Evolutionary conservation across 2,113 vertebrate genomes (phyloP), one percentile per base, ranked within the genome.

Genomic region (Vidua macroura): DNA sequence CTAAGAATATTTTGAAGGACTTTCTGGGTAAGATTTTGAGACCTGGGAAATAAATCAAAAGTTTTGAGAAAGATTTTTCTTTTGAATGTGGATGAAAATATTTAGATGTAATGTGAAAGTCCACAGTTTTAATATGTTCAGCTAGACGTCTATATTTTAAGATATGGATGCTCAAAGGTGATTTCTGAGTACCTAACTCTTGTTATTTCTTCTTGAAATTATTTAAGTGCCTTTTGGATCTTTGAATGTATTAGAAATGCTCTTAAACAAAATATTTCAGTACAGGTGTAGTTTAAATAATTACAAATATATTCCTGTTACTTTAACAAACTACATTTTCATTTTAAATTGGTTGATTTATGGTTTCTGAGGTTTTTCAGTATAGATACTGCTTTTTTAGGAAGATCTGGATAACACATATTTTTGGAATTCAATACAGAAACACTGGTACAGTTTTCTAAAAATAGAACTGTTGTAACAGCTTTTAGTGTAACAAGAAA

Each of bases 1-100:
- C 76, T 97, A 95, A 95, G 84, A 83, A 68, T 91, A 95, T 95
- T 96, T 95, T 91, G 75, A 92, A 96, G 83, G 77, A 95, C 60
- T 96, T 97, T 85, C 64, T 86, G 79, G 76, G 80, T 83, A 95
- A 51, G 44, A 87, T 88, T 96, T 94, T 88, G 60, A 91, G 30
- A 72, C 46, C 20, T 88, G 60, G 43, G 43, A 72, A 95, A 93
- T 96, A 95, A 95, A 96, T 95, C 86, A 96, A 92, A 86, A 79
- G 51, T 92, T 96, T 96, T 58, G 48, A 66, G 52, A 83, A 90
- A 93, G 7, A 8, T 63, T 51, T 91, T 79, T 91, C 14, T 78
- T 92, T 81, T 59, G 25, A 89, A 43, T 3, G 0, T 41, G n/a
- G 15, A 86, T 25, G 16, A 52, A 82, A 79, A 55, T 8, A 8